Percentiles rank a stretch among this genome's conserved stretches.
phyloP scores from a whole-genome alignment of 2,888 invertebrate genomes.

The Andrena haemorrhoa region DNA sequence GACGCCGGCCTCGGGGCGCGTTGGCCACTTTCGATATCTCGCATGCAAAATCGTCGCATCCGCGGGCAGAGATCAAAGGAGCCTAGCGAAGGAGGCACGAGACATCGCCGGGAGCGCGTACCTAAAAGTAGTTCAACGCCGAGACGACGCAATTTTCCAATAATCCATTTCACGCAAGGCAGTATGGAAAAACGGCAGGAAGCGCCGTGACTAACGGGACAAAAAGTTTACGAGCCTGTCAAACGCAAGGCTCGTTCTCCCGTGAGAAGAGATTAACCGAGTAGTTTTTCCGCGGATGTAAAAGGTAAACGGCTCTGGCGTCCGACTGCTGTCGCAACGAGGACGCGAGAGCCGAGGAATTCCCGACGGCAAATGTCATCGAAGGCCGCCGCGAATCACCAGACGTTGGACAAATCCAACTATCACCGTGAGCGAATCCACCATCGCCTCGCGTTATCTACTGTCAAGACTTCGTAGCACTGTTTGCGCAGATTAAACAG shows the following conservation, averaged over 20 bases:
- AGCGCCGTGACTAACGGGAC: conserved; percentile 17
- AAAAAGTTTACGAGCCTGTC: not conserved
- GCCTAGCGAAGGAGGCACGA: not conserved
- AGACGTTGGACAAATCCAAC: conserved; percentile 12
- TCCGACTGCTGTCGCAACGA: not conserved
- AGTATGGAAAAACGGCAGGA: conserved; percentile 17
- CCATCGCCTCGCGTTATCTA: conserved; percentile 10
- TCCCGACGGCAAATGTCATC: conserved; percentile 56
- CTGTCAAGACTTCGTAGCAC: not conserved
- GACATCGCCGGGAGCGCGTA: not conserved
- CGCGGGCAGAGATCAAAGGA: not conserved
- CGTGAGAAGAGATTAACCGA: conserved; percentile 32
- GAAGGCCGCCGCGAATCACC: conserved; percentile 13
- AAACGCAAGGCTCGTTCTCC: not conserved
- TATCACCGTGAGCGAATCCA: conserved; percentile 16
- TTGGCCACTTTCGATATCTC: conserved; percentile 27
- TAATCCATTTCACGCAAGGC: conserved; percentile 42
- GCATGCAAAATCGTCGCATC: conserved; percentile 5
- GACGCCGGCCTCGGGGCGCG: conserved; percentile 24
- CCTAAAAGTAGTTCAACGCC: conserved; percentile 14
- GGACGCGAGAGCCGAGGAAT: conserved; percentile 34
- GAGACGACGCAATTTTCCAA: conserved; percentile 37
- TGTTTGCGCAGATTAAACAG: conserved; percentile 8
- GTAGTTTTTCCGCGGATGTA: conserved; percentile 30
- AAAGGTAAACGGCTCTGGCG: conserved; percentile 9